Evolutionary conservation across 2,888 invertebrate species (phyloP).

Genomic region (Entomobrya multifasciata): DNA sequence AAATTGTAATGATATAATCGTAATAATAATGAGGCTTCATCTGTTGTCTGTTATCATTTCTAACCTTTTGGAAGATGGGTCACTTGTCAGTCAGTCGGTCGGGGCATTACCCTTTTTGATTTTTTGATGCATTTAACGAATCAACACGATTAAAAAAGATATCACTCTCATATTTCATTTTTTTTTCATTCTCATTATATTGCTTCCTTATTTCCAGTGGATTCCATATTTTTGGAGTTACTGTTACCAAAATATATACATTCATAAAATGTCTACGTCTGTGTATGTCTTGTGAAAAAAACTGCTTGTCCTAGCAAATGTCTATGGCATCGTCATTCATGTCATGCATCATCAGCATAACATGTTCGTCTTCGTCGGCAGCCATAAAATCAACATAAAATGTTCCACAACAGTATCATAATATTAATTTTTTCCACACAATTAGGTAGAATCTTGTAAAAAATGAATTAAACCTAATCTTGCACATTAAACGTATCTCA

Average conservation of each 20-base stretch:
- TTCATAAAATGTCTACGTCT: conserved; percentile 30
- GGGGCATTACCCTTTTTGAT: conserved; percentile 73
- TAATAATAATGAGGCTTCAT: conserved; percentile 50
- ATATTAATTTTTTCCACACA: conserved; percentile 24
- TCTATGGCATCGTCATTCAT: conserved; percentile 36
- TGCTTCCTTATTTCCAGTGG: conserved; percentile 68
- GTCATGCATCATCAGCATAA: conserved; percentile 39
- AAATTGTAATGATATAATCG: neutral
- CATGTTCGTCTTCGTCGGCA: neutral
- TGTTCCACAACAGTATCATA: conserved; percentile 34
- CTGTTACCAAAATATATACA: conserved; percentile 3
- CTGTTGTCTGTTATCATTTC: conserved; percentile 66
- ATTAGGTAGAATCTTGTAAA: conserved; percentile 29
- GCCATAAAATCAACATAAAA: conserved; percentile 52
- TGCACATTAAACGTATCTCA: conserved; percentile 36
- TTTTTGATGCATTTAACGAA: conserved; percentile 68
- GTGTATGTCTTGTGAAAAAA: conserved; percentile 30
- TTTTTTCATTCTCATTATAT: conserved; percentile 48
- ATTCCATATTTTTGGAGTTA: conserved; percentile 58
- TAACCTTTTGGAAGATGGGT: conserved; percentile 72
- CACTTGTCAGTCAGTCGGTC: conserved; percentile 74
- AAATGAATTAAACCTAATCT: conserved; percentile 37
- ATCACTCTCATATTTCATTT: conserved; percentile 14
- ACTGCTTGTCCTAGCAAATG: conserved; percentile 38
- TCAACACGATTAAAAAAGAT: conserved; percentile 39